These are phyloP conservation scores for Hydractinia echinata DNA, from an alignment of 30 jellyfish, hydroid and myxozoan species.

Conservation along the genomic window DNA sequence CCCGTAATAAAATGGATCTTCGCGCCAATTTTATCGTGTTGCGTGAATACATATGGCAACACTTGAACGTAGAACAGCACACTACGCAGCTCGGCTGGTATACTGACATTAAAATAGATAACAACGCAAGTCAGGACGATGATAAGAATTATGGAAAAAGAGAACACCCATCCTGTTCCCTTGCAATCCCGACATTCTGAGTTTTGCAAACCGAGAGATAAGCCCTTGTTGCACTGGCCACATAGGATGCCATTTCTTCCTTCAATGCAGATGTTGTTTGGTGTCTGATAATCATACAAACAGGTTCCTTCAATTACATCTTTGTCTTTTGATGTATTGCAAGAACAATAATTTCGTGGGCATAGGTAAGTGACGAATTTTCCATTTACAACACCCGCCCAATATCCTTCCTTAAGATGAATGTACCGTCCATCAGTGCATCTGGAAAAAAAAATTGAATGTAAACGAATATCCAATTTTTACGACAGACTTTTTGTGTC, in stretches of 20 bases:
- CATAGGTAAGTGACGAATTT: neutral
- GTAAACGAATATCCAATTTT: too few species aligned
- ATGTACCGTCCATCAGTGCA: neutral
- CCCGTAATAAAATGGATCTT: neutral
- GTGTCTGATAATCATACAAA: neutral
- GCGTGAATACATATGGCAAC: neutral
- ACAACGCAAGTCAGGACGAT: neutral
- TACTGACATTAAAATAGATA: neutral
- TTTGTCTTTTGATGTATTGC: neutral
- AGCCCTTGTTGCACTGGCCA: neutral
- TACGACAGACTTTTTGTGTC: too few species aligned
- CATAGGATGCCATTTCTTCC: neutral
- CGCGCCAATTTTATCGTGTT: neutral
- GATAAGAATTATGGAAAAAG: neutral
- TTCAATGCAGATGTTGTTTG: neutral
- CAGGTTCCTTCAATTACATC: neutral
- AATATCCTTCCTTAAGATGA: slow-evolving; percentile 1
- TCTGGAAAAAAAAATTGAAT: neutral
- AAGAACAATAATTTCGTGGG: slow-evolving; percentile 9
- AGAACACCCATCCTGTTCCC: neutral
- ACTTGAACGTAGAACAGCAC: neutral
- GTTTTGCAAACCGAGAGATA: neutral
- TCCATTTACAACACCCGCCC: neutral
- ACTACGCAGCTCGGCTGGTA: slow-evolving; percentile 2
- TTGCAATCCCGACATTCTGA: slow-evolving; percentile 5